Base-by-base conservation (phyloP, 2,888 invertebrate genomes). In the Drosophila pseudotakahashii region DNA sequence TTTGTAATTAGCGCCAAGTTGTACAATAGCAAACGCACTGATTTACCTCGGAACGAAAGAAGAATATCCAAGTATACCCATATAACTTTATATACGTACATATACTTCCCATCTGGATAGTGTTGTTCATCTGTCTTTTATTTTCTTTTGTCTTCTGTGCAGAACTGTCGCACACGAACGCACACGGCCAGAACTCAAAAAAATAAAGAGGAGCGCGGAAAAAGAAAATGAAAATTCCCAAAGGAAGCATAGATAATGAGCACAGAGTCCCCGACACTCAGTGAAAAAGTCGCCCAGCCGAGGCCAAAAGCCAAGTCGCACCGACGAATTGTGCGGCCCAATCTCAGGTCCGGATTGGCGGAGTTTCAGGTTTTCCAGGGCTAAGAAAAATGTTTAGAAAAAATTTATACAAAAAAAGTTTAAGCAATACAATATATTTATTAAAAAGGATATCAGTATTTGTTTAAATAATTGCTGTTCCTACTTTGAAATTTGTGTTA, bases 201-300 rank as follows among this genome's bases (percentile, higher is more conserved):
- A 61, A 32, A 10, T 7, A 19, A 11, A 32, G 26, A 47, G 30
- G 44, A 69, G 50, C 67, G 51, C 68, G 70, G 75, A 71, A 78
- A 76, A 86, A 86, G 89, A 84, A 85, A 89, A 89, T 85, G 85
- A 89, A 87, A 85, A 85, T 87, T 85, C 85, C 85, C 85, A 85
- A 85, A 89, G 85, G 85, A 85, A 89, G 82, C 85, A 85, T 85
- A 85, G 89, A 88, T 88, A 85, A 85, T 85, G 85, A 85, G 87
- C 77, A 74, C 71, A 58, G 73, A 70, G 57, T 58, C 59, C 51
- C 36, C 69, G 69, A 42, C 69, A 41, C 69, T 55, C 69, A 71
- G 61, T 50, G 71, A 70, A 61, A 70, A 70, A 68, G 71, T 70
- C 70, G 61, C 32, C 70, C 52, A 72, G 61, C 69, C 66, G 69